Evolutionary conservation across 2,797 vertebrate species (phyloP).

Genomic region (Bufotes viridis): DNA sequence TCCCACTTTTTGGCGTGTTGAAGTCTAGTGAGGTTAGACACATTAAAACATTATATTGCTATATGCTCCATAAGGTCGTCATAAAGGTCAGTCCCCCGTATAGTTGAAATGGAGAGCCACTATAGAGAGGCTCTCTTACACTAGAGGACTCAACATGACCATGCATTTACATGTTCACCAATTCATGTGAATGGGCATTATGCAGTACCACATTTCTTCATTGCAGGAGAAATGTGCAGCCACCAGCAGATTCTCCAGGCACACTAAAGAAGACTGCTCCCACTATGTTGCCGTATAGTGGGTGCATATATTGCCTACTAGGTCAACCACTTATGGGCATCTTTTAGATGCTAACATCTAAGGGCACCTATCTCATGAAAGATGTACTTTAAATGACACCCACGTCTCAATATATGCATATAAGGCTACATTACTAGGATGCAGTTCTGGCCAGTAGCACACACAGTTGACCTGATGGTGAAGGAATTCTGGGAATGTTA

Average conservation of each 20-base stretch:
- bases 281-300: no score
- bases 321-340: no score
- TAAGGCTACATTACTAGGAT: not conserved
- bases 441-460: not conserved
- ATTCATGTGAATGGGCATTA: not conserved
- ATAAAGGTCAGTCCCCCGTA: not conserved
- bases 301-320: not conserved
- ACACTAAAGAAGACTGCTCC: no score
- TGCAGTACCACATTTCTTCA: not conserved
- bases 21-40: slow-evolving; percentile 94
- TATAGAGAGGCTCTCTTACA: not conserved
- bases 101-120: no score
- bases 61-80: not conserved
- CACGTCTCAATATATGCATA: not conserved
- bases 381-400: no score
- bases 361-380: no score
- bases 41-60: not conserved
- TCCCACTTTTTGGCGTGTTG: slow-evolving; percentile 94
- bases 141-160: not conserved
- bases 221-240: not conserved
- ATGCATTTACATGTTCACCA: not conserved
- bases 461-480: not conserved
- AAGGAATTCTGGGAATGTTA: slow-evolving; percentile 9
- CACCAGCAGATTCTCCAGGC: no score
- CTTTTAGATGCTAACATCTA: no score